These are phyloP conservation scores for Eolophus roseicapilla DNA, from an alignment of 2,113 vertebrate species.

Conservation along the genomic window DNA sequence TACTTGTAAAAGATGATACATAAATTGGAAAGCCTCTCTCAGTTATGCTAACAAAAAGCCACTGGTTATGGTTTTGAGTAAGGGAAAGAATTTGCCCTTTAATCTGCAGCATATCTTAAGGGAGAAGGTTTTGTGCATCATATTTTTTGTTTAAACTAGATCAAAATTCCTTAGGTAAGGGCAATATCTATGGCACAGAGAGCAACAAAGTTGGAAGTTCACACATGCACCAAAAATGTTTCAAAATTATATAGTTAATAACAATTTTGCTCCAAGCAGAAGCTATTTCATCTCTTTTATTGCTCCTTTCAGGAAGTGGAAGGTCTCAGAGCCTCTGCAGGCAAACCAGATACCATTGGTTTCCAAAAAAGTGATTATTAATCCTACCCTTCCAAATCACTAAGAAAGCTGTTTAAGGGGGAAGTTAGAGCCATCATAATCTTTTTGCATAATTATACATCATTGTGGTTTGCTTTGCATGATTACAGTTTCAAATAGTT, in stretches of 20 bases:
- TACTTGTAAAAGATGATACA: background rate
- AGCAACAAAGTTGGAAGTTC: background rate
- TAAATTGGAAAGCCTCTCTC: background rate
- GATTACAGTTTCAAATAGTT: background rate
- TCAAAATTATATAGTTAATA: background rate
- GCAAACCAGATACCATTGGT: background rate
- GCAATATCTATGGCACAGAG: background rate
- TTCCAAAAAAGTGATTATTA: background rate
- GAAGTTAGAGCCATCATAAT: background rate
- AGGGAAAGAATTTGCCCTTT: background rate
- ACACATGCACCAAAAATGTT: background rate
- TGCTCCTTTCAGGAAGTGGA: background rate
- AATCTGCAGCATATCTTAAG: background rate
- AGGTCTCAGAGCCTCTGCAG: background rate
- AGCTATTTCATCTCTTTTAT: background rate
- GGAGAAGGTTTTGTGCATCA: background rate
- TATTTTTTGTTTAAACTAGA: conserved; percentile 1
- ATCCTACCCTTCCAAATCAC: background rate
- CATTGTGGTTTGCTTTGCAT: background rate
- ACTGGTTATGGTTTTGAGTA: background rate
- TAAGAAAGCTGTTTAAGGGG: background rate
- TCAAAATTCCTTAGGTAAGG: background rate
- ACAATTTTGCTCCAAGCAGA: conserved; percentile 22
- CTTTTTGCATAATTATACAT: background rate
- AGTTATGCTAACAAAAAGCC: background rate